A percentile compares a stretch with the other conserved stretches of the same genome.
Evolutionary conservation across 2,113 vertebrate genomes (phyloP).

Genomic region (Gulo gulo): DNA sequence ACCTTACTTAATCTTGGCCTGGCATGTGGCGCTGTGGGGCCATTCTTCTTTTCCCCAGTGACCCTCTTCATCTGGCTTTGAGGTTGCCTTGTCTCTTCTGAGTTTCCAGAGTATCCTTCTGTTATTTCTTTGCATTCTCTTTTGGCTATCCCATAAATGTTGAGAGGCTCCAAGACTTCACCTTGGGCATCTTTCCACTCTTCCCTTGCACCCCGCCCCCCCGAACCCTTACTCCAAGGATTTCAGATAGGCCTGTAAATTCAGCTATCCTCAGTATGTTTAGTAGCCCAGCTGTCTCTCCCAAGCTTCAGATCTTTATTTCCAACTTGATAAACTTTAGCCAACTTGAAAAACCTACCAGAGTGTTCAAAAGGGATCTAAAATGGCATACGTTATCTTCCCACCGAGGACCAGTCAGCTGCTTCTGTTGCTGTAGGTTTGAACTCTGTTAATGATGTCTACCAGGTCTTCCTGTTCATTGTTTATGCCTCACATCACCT

Average conservation of each 20-base stretch:
- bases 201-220: fast-evolving
- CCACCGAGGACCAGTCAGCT: neutral
- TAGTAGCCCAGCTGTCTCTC: neutral
- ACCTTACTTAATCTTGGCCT: neutral
- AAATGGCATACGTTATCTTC: neutral
- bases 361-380: neutral
- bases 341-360: neutral
- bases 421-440: neutral
- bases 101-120: neutral
- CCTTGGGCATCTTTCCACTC: conserved; percentile 5
- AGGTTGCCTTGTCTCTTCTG: neutral
- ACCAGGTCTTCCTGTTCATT: neutral
- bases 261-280: neutral
- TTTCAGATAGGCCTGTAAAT: neutral
- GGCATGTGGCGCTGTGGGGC: neutral
- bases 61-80: neutral
- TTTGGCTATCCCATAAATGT: neutral
- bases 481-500: neutral
- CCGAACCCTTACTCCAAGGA: neutral
- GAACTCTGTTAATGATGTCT: neutral
- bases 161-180: neutral
- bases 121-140: neutral
- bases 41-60: neutral
- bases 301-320: neutral
- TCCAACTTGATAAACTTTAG: neutral